A percentile compares a stretch with the other conserved stretches of the same genome.
phyloP scores from a whole-genome alignment of 2,888 invertebrate species.

The Scaptomyza cyrtandrae region DNA sequence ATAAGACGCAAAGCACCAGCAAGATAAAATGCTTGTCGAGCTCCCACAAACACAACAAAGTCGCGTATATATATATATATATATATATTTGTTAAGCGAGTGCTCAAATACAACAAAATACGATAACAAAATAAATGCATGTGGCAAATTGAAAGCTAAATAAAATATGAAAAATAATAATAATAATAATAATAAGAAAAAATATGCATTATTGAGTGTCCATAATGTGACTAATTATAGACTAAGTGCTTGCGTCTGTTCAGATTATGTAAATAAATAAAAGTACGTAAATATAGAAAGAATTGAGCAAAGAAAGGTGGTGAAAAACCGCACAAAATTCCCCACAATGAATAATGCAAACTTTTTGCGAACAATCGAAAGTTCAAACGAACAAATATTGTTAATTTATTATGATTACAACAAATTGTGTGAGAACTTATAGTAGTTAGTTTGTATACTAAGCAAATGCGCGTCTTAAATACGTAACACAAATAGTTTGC shows the following conservation, averaged over 20 bases:
- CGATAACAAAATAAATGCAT: conserved; percentile 34
- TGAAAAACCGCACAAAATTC: conserved; percentile 7
- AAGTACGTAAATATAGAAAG: neutral
- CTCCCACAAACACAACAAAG: conserved; percentile 43
- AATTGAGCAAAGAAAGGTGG: neutral
- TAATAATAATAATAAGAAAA: conserved; percentile 2
- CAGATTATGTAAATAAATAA: conserved; percentile 12
- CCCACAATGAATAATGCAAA: conserved; percentile 6
- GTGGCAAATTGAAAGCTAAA: conserved; percentile 25
- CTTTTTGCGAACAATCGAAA: neutral
- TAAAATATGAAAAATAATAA: neutral
- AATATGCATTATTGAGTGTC: conserved; percentile 16
- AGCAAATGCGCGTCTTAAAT: neutral
- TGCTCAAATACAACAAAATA: conserved; percentile 21
- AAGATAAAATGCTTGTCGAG: conserved; percentile 39
- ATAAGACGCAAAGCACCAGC: conserved; percentile 36
- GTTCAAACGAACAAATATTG: neutral
- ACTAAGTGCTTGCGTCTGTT: neutral
- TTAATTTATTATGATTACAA: neutral
- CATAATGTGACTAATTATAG: conserved; percentile 59
- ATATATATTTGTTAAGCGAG: conserved; percentile 15
- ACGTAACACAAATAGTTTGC: conserved; percentile 19
- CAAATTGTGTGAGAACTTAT: neutral
- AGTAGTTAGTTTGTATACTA: neutral
- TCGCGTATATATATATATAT: conserved; percentile 41